A percentile compares a stretch with the other conserved stretches of the same genome.
phyloP scores from a whole-genome alignment of 2,797 vertebrate species.

The Pagetopsis macropterus region DNA sequence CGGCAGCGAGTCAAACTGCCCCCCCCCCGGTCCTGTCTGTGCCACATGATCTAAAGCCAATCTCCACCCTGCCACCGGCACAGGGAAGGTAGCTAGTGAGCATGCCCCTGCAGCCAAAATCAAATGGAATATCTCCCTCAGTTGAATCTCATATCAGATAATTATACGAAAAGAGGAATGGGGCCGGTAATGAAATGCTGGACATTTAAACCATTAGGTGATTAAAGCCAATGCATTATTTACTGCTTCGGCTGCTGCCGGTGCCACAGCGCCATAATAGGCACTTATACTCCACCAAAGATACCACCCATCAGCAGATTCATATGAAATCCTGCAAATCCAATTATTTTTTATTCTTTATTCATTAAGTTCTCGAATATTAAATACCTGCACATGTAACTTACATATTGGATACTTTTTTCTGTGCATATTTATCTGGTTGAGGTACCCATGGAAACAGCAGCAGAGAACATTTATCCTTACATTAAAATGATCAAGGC shows the following conservation, averaged over 20 bases:
- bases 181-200: conserved; percentile 77
- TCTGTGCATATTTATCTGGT: conserved; percentile 7
- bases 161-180: conserved; percentile 74
- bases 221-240: conserved; percentile 85
- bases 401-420: conserved; percentile 37
- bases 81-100: conserved; percentile 40
- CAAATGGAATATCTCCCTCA: conserved; percentile 70
- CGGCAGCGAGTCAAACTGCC: conserved; percentile 41
- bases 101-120: conserved; percentile 60
- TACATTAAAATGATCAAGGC: conserved; percentile 44
- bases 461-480: conserved; percentile 16
- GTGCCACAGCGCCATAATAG: conserved; percentile 62
- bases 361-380: conserved; percentile 49
- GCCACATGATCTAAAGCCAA: conserved; percentile 56
- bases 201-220: conserved; percentile 82
- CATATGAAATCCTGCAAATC: conserved; percentile 44
- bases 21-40: conserved; percentile 49
- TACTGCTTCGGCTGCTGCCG: conserved; percentile 77
- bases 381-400: conserved; percentile 38
- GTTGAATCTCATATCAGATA: conserved; percentile 75
- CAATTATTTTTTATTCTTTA: conserved; percentile 54
- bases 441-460: conserved; percentile 53
- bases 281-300: conserved; percentile 56
- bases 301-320: conserved; percentile 53
- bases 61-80: conserved; percentile 44